Conservation (phyloP, 2,113 vertebrate species). For the Chaetodon trifascialis region DNA sequence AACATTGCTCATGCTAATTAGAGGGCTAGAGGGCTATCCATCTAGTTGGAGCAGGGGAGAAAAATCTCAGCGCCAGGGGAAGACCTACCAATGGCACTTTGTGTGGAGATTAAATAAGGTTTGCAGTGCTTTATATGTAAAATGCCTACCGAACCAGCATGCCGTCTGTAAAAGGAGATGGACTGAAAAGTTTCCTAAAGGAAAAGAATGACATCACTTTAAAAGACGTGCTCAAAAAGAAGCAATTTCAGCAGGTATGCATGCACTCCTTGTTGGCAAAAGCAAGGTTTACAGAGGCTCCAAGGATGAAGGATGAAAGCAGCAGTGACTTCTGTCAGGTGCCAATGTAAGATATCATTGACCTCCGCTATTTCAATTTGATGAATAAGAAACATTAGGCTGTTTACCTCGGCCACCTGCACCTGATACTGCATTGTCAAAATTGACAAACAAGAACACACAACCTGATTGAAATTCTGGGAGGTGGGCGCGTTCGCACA, state of each 20-base stretch:
- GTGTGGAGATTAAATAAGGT: constrained; percentile 68
- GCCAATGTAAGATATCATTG: constrained; percentile 25
- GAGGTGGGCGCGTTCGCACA: neutral
- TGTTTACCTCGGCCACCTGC: constrained; percentile 21
- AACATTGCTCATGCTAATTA: constrained; percentile 82
- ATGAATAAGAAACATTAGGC: constrained; percentile 11
- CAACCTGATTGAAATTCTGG: constrained; percentile 44
- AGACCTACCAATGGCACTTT: constrained; percentile 44
- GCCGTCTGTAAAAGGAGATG: constrained; percentile 29
- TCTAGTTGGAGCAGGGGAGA: constrained; percentile 62
- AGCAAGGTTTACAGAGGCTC: constrained; percentile 1
- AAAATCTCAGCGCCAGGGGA: constrained; percentile 53
- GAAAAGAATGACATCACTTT: neutral
- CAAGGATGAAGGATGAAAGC: constrained; percentile 13
- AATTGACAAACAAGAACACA: constrained; percentile 48
- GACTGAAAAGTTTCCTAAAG: constrained; percentile 20
- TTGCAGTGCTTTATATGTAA: constrained; percentile 59
- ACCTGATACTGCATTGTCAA: constrained; percentile 9
- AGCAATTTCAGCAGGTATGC: constrained; percentile 2
- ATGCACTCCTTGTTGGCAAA: neutral
- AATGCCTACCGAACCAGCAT: constrained; percentile 22
- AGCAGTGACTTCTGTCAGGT: constrained; percentile 17
- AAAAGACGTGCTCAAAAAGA: constrained; percentile 33
- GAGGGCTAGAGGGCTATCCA: constrained; percentile 70
- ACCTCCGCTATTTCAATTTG: constrained; percentile 21